These are phyloP conservation scores for Rhyacophila brunnea DNA, from an alignment of 1,140 invertebrate genomes.

Conservation along the genomic window DNA sequence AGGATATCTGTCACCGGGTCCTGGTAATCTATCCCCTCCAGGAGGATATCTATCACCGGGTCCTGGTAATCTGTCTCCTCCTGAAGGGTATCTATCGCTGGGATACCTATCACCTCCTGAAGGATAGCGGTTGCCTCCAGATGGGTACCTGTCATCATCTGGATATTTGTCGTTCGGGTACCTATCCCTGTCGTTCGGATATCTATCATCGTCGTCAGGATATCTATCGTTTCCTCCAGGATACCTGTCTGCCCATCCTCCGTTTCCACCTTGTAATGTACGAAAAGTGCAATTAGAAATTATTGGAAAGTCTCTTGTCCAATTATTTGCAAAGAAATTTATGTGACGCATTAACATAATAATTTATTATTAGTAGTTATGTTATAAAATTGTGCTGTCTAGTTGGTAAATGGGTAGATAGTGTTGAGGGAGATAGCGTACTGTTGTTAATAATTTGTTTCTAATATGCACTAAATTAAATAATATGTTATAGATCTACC, in stretches of 20 bases:
- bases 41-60: constrained; percentile 47
- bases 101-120: constrained; percentile 40
- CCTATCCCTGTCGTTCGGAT: constrained; percentile 37
- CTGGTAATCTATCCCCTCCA: constrained; percentile 44
- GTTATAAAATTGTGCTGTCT: background rate
- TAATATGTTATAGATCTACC: no score
- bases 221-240: constrained; percentile 44
- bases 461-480: no score
- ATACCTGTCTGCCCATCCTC: constrained; percentile 45
- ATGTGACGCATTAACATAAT: no score
- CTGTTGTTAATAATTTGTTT: no score
- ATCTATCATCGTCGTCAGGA: constrained; percentile 37
- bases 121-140: constrained; percentile 28
- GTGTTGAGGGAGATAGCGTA: no score
- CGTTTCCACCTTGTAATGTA: constrained; percentile 41
- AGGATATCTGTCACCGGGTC: constrained; percentile 31
- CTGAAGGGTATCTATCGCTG: constrained; percentile 34
- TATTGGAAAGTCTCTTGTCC: constrained; percentile 31
- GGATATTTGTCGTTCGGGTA: constrained; percentile 53
- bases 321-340: constrained; percentile 6
- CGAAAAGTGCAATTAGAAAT: constrained; percentile 29
- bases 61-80: constrained; percentile 45
- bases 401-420: background rate
- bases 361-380: background rate
- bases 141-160: constrained; percentile 43